phyloP scores from a whole-genome alignment of 1,140 invertebrate genomes.

The Listronotus oregonensis region DNA sequence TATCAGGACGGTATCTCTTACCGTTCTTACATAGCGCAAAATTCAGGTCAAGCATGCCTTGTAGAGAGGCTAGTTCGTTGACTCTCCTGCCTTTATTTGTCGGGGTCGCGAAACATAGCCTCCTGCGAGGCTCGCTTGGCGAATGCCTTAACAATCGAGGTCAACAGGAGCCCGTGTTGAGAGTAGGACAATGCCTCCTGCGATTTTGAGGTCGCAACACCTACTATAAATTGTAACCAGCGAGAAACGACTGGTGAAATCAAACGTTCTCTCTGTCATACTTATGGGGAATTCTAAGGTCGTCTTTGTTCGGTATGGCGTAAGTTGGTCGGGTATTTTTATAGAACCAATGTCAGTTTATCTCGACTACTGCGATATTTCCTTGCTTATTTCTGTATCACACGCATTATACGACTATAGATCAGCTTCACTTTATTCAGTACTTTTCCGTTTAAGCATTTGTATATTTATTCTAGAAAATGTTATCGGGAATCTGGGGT shows the following conservation, averaged over 20 bases:
- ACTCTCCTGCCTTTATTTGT: constrained; percentile 30
- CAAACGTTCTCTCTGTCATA: not conserved
- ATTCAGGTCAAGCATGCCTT: constrained; percentile 49
- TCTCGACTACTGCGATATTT: constrained; percentile 18
- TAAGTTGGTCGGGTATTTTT: constrained; percentile 19
- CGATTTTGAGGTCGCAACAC: constrained; percentile 51
- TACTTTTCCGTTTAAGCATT: constrained; percentile 5
- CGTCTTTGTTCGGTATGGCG: constrained; percentile 7
- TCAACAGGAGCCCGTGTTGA: constrained; percentile 41
- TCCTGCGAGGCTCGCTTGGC: constrained; percentile 10
- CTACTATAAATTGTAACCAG: constrained; percentile 29
- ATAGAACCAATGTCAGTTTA: constrained; percentile 38
- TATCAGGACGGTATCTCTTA: constrained; percentile 11
- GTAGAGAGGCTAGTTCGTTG: constrained; percentile 51
- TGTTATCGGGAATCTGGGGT: not conserved
- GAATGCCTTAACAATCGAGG: constrained; percentile 46
- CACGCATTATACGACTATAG: not conserved
- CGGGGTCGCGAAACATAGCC: constrained; percentile 39
- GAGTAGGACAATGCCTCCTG: constrained; percentile 50
- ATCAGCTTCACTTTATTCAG: not conserved
- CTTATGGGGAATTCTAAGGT: not conserved
- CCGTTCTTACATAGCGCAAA: constrained; percentile 25
- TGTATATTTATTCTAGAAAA: not conserved
- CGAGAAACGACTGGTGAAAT: not conserved
- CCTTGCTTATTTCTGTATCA: constrained; percentile 10